These are phyloP conservation scores for Acanthosepion esculentum DNA, from an alignment of 2,888 invertebrate species.

Conservation along the genomic window DNA sequence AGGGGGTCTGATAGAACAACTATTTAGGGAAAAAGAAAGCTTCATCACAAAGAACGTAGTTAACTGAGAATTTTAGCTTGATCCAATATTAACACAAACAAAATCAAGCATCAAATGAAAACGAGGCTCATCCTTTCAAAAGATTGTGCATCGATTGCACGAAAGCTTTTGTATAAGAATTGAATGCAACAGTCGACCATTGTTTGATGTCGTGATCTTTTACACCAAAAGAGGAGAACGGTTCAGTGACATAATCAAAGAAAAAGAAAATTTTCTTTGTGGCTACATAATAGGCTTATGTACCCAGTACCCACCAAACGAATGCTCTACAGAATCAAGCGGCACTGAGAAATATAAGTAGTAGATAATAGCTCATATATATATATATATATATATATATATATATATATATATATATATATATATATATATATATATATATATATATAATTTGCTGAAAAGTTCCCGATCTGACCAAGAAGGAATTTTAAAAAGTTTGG, in stretches of 20 bases:
- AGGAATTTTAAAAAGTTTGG: too few relatives aligned
- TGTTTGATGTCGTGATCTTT: neutral
- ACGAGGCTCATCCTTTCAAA: neutral
- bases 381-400: neutral
- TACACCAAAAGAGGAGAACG: neutral
- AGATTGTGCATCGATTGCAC: neutral
- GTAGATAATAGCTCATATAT: neutral
- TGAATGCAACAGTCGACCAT: neutral
- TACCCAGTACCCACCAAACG: neutral
- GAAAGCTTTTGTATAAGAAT: neutral
- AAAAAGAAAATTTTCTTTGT: neutral
- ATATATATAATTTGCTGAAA: neutral
- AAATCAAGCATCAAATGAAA: neutral
- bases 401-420: conserved; percentile 13
- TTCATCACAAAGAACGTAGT: neutral
- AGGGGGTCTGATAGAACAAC: neutral
- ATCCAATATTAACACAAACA: neutral
- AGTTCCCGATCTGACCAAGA: too few relatives aligned
- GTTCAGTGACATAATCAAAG: neutral
- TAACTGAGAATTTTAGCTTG: neutral
- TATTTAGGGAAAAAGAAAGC: neutral
- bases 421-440: neutral
- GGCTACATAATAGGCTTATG: neutral
- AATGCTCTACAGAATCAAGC: neutral
- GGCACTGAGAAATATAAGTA: neutral